A percentile compares a stretch with the other conserved stretches of the same genome.
Conservation (phyloP, 2,797 vertebrate species). For the Champsocephalus esox region DNA sequence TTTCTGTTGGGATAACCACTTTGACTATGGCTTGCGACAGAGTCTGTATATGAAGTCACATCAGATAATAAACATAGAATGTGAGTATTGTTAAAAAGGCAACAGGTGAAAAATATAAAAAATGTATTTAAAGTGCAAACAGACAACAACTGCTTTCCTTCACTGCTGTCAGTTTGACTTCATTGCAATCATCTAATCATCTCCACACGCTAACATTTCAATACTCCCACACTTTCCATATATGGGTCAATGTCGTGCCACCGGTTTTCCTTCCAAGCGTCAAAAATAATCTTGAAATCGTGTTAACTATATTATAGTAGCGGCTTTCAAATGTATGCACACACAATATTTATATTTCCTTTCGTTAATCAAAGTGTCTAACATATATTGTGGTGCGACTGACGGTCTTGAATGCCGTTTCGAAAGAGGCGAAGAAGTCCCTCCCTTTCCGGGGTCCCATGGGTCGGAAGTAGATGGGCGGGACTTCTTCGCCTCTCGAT, state of each 20-base stretch:
- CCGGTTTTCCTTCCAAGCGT: too few relatives aligned
- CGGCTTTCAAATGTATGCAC: too few relatives aligned
- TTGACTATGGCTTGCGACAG: slow-evolving; percentile 99
- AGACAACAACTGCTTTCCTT: slow-evolving; percentile 84
- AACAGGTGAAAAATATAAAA: slow-evolving; percentile 98
- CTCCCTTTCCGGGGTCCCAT: too few relatives aligned
- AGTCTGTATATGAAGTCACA: slow-evolving; percentile 99
- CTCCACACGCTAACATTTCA: slow-evolving; percentile 60
- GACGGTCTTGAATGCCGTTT: too few relatives aligned
- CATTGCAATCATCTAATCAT: slow-evolving; percentile 57
- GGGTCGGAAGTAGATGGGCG: too few relatives aligned
- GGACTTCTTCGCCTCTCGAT: too few relatives aligned
- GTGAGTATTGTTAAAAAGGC: slow-evolving; percentile 99
- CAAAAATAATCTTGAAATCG: too few relatives aligned
- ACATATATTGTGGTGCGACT: too few relatives aligned
- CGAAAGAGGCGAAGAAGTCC: too few relatives aligned
- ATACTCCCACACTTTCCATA: slow-evolving; percentile 55
- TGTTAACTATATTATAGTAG: too few relatives aligned
- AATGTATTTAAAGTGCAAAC: slow-evolving; percentile 98
- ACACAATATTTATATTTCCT: too few relatives aligned
- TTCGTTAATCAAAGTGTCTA: too few relatives aligned
- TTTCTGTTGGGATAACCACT: slow-evolving; percentile 99
- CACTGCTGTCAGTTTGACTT: slow-evolving; percentile 88
- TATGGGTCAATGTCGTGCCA: slow-evolving; percentile 24
- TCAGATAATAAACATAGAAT: slow-evolving; percentile 99